Evolutionary conservation across 2,888 invertebrate species (phyloP).

Genomic region (Drosophila histrio): DNA sequence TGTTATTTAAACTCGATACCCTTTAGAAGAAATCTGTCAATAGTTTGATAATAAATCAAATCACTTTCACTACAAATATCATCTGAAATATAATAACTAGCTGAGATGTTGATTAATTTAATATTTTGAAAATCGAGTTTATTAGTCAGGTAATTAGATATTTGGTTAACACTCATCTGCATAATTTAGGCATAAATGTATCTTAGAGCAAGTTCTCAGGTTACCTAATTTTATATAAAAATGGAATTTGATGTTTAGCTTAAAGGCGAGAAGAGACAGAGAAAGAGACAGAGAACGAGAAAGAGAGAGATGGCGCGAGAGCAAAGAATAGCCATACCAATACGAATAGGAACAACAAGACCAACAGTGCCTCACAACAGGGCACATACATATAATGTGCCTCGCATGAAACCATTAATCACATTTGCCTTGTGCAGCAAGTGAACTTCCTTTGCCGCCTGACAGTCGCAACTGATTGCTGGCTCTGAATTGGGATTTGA

Average conservation of each 20-base stretch:
- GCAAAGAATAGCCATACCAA: slow-evolving; percentile 42
- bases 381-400: slow-evolving; percentile 78
- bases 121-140: slow-evolving; percentile 2
- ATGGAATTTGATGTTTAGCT: slow-evolving; percentile 64
- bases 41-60: slow-evolving; percentile 24
- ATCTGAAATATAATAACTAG: background rate
- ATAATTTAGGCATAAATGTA: slow-evolving; percentile 21
- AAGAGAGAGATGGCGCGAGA: slow-evolving; percentile 43
- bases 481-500: slow-evolving; percentile 82
- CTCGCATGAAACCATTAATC: slow-evolving; percentile 83
- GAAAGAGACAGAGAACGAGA: slow-evolving; percentile 1
- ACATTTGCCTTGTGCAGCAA: slow-evolving; percentile 83
- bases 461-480: slow-evolving; percentile 84
- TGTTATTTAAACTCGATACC: background rate
- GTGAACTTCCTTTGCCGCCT: slow-evolving; percentile 83
- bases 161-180: slow-evolving; percentile 36
- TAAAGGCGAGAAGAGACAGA: slow-evolving; percentile 47
- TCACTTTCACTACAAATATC: slow-evolving; percentile 9
- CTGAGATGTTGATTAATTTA: slow-evolving; percentile 11
- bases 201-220: slow-evolving; percentile 26
- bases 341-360: slow-evolving; percentile 33
- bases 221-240: slow-evolving; percentile 54
- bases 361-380: slow-evolving; percentile 43
- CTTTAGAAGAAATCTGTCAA: background rate
- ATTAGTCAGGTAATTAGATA: slow-evolving; percentile 56